Base-by-base conservation (phyloP, 2,797 vertebrate genomes). In the Gouania willdenowi region DNA sequence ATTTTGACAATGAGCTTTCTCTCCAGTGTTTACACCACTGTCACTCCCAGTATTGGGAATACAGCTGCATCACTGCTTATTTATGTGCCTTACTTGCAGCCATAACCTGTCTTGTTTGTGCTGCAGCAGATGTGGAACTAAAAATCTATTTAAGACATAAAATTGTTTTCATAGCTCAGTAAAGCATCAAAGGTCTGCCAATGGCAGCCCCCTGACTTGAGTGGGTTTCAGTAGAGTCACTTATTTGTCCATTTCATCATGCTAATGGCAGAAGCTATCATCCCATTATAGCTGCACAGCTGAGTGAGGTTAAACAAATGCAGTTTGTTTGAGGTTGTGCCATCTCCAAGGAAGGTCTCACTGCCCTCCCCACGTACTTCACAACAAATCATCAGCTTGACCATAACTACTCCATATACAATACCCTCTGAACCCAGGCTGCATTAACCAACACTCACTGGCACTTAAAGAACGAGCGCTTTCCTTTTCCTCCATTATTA, bases 201-300 rank as follows among this genome's bases (percentile, higher is more conserved):
- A 90, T 81, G 75, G 79, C 79, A 76, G 58, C 34, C 68, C 51
- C n/a, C 56, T 77, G 67, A 85, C 77, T 76, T 80, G 71, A 66
- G 72, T 54, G 54, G 74, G 79, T 82, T 81, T 81, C 61, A 66
- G 75, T 65, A 46, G 37, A 88, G 80, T 87, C 83, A 88, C 67
- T 89, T 82, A 90, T 88, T 83, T 84, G 85, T 70, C 76, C 72
- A 87, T 88, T 92, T 91, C 87, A 91, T 91, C 87, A 90, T 81
- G 66, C 63, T 88, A 81, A 84, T 87, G 81, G 89, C 80, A 66
- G 70, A 38, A 66, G 57, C 83, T 71, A 90, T 84, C 82, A 88
- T 78, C 71, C 71, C 56, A 70, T 77, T 81, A 86, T 44, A 59
- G 72, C 13, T 10, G 56, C 78, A 76, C 81, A 79, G 82, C 81